Evolutionary conservation across 2,113 vertebrate species (phyloP).

Genomic region (Rousettus leschenaultii): DNA sequence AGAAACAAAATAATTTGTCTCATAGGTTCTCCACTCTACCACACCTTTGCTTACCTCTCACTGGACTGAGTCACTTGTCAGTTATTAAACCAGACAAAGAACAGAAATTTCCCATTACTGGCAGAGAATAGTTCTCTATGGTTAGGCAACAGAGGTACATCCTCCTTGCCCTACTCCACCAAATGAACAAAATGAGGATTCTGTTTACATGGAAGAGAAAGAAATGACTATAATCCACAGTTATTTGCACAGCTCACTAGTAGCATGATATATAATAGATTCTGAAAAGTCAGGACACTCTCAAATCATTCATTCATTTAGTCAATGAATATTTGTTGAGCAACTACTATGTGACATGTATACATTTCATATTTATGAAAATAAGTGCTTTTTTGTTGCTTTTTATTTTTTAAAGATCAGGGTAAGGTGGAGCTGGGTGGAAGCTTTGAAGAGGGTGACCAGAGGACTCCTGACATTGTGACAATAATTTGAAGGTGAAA

Average conservation of each 20-base stretch:
- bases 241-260: neutral
- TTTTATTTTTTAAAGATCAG: neutral
- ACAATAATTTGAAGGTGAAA: constrained; percentile 1
- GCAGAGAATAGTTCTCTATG: neutral
- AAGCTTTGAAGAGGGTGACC: neutral
- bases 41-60: constrained; percentile 12
- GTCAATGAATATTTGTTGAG: neutral
- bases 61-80: neutral
- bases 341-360: neutral
- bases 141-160: neutral
- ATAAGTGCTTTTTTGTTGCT: neutral
- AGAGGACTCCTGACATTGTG: neutral
- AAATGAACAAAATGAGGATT: neutral
- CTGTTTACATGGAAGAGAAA: neutral
- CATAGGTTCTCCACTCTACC: neutral
- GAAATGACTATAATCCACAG: neutral
- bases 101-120: neutral
- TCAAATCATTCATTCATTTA: constrained; percentile 13
- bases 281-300: neutral
- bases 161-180: neutral
- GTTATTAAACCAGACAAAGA: neutral
- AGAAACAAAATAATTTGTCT: neutral
- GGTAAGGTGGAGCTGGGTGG: neutral
- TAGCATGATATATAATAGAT: neutral
- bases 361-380: neutral